Base-by-base conservation (phyloP, 2,888 invertebrate genomes). In the Yponomeuta sedellus region DNA sequence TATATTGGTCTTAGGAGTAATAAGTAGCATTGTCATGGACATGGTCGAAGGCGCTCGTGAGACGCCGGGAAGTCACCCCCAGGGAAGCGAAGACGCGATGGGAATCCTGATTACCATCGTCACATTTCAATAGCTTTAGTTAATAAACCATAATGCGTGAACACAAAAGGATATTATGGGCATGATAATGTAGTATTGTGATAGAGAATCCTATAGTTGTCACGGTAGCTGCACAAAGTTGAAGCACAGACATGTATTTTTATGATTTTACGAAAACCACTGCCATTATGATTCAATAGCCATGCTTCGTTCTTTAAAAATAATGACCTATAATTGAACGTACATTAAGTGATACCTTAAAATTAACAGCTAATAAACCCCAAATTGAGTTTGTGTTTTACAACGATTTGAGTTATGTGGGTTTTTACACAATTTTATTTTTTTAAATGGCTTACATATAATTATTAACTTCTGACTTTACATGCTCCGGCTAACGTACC, bases 11-110 rank as follows among this genome's bases (percentile, higher is more conserved):
- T 16, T 58, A n/a, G 12, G 22, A 52, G 39, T 84, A 82, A 83
- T 84, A 83, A 83, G 80, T 78, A 79, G 83, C 80, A 86, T 86
- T 88, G 86, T 88, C 76, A 81, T 79, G 78, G 88, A 77, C 83
- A 86, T 81, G 89, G 75, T 80, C 73, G 77, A 79, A 12, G 65
- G 63, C 63, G 22, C 39, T 61, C 61, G 74, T 75, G 77, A 73
- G 74, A 72, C 75, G 74, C 75, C 75, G 82, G 79, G 83, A 81
- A 84, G 78, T 78, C 73, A 77, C 79, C 85, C 84, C 83, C 78
- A 78, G 76, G 86, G 83, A 83, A 44, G 64, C 22, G 61, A 61
- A 58, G 56, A 59, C 58, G 78, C 80, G 77, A 85, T 82, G 79
- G 80, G 85, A 88, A 88, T 88, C 81, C 81, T 84, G 82, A 88